Evolutionary conservation across 2,113 vertebrate species (phyloP).

Genomic region (Epinephelus lanceolatus): DNA sequence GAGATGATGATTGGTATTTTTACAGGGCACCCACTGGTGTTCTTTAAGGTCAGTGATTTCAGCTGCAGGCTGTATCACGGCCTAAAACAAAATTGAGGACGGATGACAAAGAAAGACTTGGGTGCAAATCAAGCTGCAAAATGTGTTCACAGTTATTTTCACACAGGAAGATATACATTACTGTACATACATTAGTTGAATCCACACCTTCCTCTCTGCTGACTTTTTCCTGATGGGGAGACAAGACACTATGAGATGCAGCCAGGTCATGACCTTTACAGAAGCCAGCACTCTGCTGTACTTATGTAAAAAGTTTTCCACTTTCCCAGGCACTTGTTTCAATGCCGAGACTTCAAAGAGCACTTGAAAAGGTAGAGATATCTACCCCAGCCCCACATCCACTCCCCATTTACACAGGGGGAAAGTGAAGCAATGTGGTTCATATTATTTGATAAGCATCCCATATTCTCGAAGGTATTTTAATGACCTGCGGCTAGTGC

Average conservation of each 20-base stretch:
- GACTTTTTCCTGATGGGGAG: neutral
- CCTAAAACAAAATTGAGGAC: neutral
- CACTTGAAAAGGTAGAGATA: constrained; percentile 82
- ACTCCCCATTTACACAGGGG: constrained; percentile 62
- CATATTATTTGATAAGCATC: constrained; percentile 89
- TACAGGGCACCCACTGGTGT: constrained; percentile 30
- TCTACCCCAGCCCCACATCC: constrained; percentile 66
- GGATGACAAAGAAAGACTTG: constrained; percentile 2
- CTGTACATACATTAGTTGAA: neutral
- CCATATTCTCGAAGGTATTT: constrained; percentile 86
- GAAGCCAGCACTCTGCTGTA: constrained; percentile 48
- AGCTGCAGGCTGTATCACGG: neutral
- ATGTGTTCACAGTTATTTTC: constrained; percentile 11
- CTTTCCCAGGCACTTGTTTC: constrained; percentile 76
- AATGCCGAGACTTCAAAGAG: constrained; percentile 82
- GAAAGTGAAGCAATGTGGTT: constrained; percentile 83
- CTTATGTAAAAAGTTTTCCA: constrained; percentile 60
- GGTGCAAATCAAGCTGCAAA: neutral
- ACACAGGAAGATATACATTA: neutral
- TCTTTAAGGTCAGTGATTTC: constrained; percentile 34
- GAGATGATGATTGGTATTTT: constrained; percentile 66
- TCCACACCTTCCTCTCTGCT: neutral
- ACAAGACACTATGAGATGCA: constrained; percentile 14
- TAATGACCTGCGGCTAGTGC: constrained; percentile 81
- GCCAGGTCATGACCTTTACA: constrained; percentile 53